Base-by-base conservation (phyloP, 2,888 invertebrate genomes). In the Tenthredo mesomela region DNA sequence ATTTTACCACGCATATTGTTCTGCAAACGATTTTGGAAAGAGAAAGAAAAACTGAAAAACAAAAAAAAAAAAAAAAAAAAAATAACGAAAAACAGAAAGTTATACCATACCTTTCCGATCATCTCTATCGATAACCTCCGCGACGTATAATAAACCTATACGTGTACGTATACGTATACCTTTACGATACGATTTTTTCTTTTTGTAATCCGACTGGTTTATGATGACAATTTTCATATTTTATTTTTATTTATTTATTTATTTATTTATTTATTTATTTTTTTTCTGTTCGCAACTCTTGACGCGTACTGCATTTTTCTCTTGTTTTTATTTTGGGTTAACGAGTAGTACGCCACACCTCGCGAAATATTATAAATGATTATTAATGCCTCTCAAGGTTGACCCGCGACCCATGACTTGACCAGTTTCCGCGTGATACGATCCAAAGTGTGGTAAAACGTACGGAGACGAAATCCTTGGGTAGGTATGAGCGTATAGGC, bases 351-450 rank as follows among this genome's bases (percentile, higher is more conserved):
- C 88, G 89, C 90, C 91, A 90, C 91, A 91, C 91, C 91, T 91
- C 88, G 88, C 89, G 88, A 88, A 90, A 90, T 89, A 90, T 90
- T 89, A 89, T 89, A 91, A 91, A 91, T 89, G 90, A 92, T 92
- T 92, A 92, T 92, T 92, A 92, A 92, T 92, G 92, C 89, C 89
- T 88, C 21, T 21, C 7, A 67, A 18, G 15, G 33, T 33, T 33
- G 58, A 37, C 12, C 33, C 33, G n/a, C 10, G 78, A 87, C 87
- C 86, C 88, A 87, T 54, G 86, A 89, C 88, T 88, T 90, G 91
- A 92, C 91, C 90, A 90, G 92, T 90, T 90, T 87, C 80, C 21
- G 25, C 47, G 67, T n/a, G 54, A 54, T 29, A 43, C 50, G 86
- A 87, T 75, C 7, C 73, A 2, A 33, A 10, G n/a, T 12, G 37